Conservation (phyloP, 37 sponge, comb jelly and placozoan genomes). For the Cladorhizidae sp. region DNA sequence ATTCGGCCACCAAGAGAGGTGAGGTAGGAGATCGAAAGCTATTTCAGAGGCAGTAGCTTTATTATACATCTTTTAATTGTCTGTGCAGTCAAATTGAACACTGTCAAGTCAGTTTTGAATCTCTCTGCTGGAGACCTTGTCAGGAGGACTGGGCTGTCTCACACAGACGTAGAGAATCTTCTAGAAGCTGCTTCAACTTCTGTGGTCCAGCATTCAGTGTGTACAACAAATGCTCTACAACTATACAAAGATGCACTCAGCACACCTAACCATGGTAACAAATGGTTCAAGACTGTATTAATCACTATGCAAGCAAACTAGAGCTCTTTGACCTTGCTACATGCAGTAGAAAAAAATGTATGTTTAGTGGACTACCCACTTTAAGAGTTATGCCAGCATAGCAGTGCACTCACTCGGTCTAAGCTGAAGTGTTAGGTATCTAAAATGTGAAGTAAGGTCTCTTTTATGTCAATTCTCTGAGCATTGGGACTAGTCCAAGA, state of each 20-base stretch:
- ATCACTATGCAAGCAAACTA: no score
- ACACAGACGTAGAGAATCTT: conserved; percentile 17
- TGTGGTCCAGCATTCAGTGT: background rate
- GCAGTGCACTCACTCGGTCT: no score
- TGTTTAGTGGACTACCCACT: no score
- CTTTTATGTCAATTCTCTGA: no score
- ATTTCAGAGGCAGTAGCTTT: no score
- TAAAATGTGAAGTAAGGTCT: no score
- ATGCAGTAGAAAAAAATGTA: no score
- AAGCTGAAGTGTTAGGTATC: no score
- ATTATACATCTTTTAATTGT: background rate
- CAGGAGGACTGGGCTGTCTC: conserved; percentile 49
- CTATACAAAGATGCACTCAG: conserved; percentile 9
- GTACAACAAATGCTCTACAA: conserved; percentile 24
- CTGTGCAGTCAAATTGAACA: conserved; percentile 16
- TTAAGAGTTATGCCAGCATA: no score
- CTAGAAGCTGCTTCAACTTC: conserved; percentile 33
- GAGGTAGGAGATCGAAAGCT: no score
- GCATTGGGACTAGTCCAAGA: no score
- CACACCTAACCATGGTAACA: conserved; percentile 10
- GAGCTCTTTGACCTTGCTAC: no score
- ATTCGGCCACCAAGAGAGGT: conserved; percentile 52
- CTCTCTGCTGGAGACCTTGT: conserved; percentile 36
- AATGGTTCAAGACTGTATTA: background rate
- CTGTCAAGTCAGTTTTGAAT: conserved; percentile 24